phyloP scores from a whole-genome alignment of 2,113 vertebrate genomes.

The Bujurquina vittata region DNA sequence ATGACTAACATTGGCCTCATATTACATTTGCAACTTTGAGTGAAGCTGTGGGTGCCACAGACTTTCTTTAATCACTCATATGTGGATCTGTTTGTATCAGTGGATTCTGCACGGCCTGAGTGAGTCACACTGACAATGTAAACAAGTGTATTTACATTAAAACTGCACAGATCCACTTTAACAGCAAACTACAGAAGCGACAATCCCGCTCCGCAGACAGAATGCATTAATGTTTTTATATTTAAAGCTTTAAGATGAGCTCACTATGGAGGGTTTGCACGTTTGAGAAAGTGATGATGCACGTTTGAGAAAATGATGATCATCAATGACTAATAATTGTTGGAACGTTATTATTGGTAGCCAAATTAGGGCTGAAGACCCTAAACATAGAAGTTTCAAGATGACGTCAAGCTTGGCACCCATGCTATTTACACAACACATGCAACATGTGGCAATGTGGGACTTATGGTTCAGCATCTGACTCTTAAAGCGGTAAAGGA shows the following conservation, averaged over 20 bases:
- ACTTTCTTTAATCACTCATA: neutral
- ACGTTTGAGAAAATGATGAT: neutral
- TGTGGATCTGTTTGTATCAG: neutral
- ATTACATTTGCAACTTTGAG: neutral
- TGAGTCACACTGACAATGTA: neutral
- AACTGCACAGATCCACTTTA: neutral
- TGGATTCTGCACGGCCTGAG: neutral
- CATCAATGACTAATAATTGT: slow-evolving; percentile 1
- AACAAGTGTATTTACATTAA: neutral
- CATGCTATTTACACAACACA: neutral
- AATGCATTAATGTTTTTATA: accelerated
- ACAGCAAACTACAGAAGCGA: neutral
- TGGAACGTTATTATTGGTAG: neutral
- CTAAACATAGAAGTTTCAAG: neutral
- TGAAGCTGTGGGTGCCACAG: neutral
- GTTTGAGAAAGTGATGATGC: neutral
- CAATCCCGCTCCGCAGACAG: neutral
- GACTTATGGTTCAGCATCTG: neutral
- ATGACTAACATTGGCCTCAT: neutral
- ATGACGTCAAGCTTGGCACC: neutral
- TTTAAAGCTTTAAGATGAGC: neutral
- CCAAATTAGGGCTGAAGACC: neutral
- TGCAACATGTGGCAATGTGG: neutral
- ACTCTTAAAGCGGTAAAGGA: neutral
- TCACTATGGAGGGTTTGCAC: neutral